A percentile compares a stretch with the other conserved stretches of the same genome.
Evolutionary conservation across 1,140 invertebrate species (phyloP).

Genomic region (Bilobella aurantiaca): DNA sequence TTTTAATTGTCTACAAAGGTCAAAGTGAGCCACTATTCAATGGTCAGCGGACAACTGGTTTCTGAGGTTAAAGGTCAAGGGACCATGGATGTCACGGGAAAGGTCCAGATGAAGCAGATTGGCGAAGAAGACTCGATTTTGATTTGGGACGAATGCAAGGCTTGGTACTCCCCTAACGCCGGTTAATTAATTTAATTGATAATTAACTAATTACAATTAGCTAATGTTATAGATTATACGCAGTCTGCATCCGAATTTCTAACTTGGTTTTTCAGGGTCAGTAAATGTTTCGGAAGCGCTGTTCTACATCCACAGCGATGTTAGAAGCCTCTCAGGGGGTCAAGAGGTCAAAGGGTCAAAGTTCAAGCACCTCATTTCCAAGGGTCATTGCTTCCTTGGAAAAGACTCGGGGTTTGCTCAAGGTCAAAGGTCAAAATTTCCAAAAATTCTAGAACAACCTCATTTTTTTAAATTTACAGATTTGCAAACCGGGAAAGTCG

Average conservation of each 20-base stretch:
- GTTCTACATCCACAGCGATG: constrained; percentile 9
- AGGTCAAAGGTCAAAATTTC: constrained; percentile 6
- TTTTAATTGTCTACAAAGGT: background rate
- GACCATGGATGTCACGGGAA: constrained; percentile 5
- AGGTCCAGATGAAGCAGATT: constrained; percentile 11
- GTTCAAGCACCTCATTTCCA: background rate
- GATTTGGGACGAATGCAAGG: constrained; percentile 25
- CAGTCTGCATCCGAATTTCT: too few relatives aligned
- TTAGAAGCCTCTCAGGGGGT: background rate
- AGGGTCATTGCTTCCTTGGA: constrained; percentile 4
- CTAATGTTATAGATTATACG: too few relatives aligned
- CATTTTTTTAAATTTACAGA: background rate
- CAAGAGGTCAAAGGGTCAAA: background rate
- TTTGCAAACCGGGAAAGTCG: constrained; percentile 7
- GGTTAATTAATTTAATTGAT: background rate
- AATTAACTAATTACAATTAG: background rate
- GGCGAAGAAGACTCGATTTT: constrained; percentile 18
- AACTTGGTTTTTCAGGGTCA: background rate
- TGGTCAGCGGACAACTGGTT: background rate
- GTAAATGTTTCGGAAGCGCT: background rate
- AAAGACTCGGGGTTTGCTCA: constrained; percentile 5
- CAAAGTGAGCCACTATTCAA: background rate
- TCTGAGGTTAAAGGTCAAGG: background rate
- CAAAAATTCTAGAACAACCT: background rate
- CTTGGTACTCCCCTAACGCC: constrained; percentile 23